Conservation (phyloP, 2,113 vertebrate genomes). For the Grallaria varia region DNA sequence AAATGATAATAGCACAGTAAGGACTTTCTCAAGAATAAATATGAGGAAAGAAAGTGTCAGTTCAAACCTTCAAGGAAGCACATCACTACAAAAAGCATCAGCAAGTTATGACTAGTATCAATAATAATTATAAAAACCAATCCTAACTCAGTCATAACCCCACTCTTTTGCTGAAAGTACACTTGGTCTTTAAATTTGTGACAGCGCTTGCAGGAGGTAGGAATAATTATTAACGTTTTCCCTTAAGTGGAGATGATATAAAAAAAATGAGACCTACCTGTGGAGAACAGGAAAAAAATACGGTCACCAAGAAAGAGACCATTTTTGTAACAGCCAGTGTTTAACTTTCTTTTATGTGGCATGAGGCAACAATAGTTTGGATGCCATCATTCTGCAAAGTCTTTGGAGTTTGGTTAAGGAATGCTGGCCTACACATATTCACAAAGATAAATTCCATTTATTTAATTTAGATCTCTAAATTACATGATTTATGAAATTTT, state of each 20-base stretch:
- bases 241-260: not conserved
- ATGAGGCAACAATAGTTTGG: not conserved
- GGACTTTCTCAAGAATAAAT: slow-evolving; percentile 4
- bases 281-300: not conserved
- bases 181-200: not conserved
- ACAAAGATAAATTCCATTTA: not conserved
- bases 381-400: not conserved
- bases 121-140: not conserved
- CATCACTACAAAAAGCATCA: not conserved
- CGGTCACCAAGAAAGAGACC: rapidly evolving
- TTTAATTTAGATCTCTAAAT: not conserved
- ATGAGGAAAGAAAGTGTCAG: not conserved
- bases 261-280: not conserved
- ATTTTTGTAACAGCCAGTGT: not conserved
- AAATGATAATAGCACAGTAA: not conserved
- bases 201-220: not conserved
- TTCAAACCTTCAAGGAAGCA: not conserved
- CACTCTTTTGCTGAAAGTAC: not conserved
- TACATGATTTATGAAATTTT: not conserved
- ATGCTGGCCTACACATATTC: not conserved
- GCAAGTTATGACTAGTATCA: not conserved
- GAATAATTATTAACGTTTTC: not conserved
- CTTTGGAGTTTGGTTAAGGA: not conserved
- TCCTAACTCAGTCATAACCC: not conserved
- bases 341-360: not conserved